Conservation (phyloP, 2,888 invertebrate species). For the Calliopum simillimum region DNA sequence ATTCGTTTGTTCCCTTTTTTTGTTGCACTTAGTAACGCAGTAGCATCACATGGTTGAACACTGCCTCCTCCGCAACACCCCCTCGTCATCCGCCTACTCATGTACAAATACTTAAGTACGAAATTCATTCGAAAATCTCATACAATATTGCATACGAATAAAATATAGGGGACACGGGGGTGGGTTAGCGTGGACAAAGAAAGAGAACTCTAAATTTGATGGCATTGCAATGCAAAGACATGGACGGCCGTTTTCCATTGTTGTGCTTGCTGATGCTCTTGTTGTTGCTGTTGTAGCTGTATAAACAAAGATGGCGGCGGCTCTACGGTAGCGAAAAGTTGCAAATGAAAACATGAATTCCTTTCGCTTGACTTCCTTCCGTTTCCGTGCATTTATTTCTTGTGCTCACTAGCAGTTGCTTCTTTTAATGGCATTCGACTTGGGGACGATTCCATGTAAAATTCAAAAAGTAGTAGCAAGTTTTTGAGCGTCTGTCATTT, state of each 20-base stretch:
- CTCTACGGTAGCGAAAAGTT: constrained; percentile 2
- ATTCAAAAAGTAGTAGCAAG: too few species aligned
- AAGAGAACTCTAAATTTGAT: constrained; percentile 27
- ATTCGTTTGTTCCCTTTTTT: neutral
- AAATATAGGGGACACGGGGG: neutral
- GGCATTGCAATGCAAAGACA: constrained; percentile 20
- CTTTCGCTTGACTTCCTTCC: neutral
- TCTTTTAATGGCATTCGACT: neutral
- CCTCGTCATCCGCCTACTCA: neutral
- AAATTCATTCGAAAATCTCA: neutral
- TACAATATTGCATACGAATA: neutral
- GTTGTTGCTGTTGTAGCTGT: constrained; percentile 7
- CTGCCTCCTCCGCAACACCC: neutral
- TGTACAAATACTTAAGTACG: neutral
- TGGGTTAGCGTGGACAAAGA: too few species aligned
- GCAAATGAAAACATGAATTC: constrained; percentile 25
- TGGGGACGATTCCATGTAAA: too few species aligned
- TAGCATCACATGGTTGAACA: neutral
- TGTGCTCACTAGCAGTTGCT: neutral
- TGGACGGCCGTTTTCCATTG: neutral
- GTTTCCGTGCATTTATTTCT: neutral
- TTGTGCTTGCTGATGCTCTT: constrained; percentile 7
- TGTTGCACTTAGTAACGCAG: neutral
- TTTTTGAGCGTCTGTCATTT: too few species aligned
- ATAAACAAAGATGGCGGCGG: constrained; percentile 1